A percentile compares a stretch with the other conserved stretches of the same genome.
Conservation (phyloP, 1,140 invertebrate species). For the Microplitis mediator region DNA sequence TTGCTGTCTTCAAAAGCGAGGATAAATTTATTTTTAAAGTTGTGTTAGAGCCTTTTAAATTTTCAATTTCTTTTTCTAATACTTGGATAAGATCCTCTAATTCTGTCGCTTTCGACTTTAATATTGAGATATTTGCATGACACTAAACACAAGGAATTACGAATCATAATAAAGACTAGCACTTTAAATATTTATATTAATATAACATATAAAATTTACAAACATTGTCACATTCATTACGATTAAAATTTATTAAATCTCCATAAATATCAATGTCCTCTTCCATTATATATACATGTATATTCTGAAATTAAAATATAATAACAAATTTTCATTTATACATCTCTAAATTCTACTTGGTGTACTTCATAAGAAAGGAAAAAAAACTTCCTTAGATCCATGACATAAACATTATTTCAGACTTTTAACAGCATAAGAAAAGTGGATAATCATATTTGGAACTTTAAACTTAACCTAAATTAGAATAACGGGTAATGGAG, state of each 20-base stretch:
- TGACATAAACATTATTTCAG: too few species aligned
- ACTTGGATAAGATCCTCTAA: slow-evolving; percentile 16
- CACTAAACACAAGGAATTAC: slow-evolving; percentile 21
- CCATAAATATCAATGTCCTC: slow-evolving; percentile 55
- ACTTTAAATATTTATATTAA: too few species aligned
- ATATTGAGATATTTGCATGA: not conserved
- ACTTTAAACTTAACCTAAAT: too few species aligned
- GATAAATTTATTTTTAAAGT: slow-evolving; percentile 54
- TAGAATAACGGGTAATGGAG: too few species aligned
- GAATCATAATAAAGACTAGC: too few species aligned
- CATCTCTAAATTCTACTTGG: too few species aligned
- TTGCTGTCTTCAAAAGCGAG: slow-evolving; percentile 60
- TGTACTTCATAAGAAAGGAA: too few species aligned
- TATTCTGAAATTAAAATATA: too few species aligned
- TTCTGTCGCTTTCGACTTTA: not conserved
- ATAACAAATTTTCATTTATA: too few species aligned
- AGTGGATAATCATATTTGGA: too few species aligned
- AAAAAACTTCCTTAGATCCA: too few species aligned
- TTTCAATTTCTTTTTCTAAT: slow-evolving; percentile 26
- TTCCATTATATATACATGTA: slow-evolving; percentile 34
- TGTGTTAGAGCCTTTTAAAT: slow-evolving; percentile 36
- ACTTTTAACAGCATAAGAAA: too few species aligned
- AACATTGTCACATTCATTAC: slow-evolving; percentile 31
- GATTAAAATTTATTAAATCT: slow-evolving; percentile 42
- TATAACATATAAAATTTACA: slow-evolving; percentile 19